A percentile compares a stretch with the other conserved stretches of the same genome.
Conservation (phyloP, 2,888 invertebrate species). For the Pycnomerus fuliginosus region DNA sequence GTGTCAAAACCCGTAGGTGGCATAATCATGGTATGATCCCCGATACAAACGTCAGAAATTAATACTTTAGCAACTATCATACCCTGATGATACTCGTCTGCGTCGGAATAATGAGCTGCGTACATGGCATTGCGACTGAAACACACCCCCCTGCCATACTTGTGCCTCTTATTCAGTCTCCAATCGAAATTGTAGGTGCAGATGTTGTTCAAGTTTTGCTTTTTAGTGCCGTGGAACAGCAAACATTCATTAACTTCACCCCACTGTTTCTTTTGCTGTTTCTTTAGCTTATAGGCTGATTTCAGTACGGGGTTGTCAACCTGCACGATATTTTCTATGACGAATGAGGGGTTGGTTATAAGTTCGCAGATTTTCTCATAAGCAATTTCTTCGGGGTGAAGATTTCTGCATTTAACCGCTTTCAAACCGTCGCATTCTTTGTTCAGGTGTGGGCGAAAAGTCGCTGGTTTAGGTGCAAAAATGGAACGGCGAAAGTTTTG, state of each 20-base stretch:
- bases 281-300: not conserved
- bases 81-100: not conserved
- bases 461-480: too few relatives aligned
- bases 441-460: too few relatives aligned
- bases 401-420: too few relatives aligned
- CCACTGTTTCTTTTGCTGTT: not conserved
- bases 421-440: too few relatives aligned
- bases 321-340: not conserved
- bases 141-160: not conserved
- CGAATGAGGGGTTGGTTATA: not conserved
- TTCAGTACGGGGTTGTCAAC: not conserved
- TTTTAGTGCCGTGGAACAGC: not conserved
- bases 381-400: too few relatives aligned
- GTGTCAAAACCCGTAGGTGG: not conserved
- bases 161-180: not conserved
- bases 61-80: not conserved
- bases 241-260: not conserved
- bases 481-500: too few relatives aligned
- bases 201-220: not conserved
- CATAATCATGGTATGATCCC: not conserved
- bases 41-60: not conserved
- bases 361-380: not conserved
- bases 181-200: constrained; percentile 1
- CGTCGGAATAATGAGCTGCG: not conserved
- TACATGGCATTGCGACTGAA: not conserved